A percentile compares a stretch with the other conserved stretches of the same genome.
These are phyloP conservation scores for Tautogolabrus adspersus DNA, from an alignment of 2,113 vertebrate genomes.

Conservation along the genomic window DNA sequence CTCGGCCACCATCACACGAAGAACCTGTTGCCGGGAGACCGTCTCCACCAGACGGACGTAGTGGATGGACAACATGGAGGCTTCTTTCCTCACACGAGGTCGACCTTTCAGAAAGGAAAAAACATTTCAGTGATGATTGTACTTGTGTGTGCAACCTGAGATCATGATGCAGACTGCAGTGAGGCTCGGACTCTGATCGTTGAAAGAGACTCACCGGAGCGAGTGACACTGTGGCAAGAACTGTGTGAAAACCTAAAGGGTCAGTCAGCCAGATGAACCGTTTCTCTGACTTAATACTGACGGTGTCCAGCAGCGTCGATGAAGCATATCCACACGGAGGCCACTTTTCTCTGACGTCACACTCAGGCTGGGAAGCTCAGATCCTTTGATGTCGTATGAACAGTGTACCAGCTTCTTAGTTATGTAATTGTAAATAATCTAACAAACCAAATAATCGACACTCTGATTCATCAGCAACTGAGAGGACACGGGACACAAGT, in stretches of 20 bases:
- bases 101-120: not conserved
- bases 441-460: too few relatives aligned
- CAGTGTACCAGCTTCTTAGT: not conserved
- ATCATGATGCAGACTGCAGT: not conserved
- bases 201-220: not conserved
- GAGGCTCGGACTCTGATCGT: not conserved
- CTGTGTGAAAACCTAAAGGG: not conserved
- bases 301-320: not conserved
- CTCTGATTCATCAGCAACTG: too few relatives aligned
- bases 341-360: not conserved
- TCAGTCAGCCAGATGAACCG: constrained; percentile 12
- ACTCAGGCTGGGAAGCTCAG: not conserved
- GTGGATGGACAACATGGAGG: not conserved
- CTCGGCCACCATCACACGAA: not conserved
- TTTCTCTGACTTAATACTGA: not conserved
- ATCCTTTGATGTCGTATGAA: too few relatives aligned
- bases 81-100: not conserved
- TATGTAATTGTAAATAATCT: not conserved
- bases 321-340: not conserved
- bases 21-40: not conserved
- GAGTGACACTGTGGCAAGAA: not conserved
- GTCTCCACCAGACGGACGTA: too few relatives aligned
- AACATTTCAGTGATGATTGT: not conserved
- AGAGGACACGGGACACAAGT: too few relatives aligned
- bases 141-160: not conserved